Percentiles rank a stretch among this genome's conserved stretches.
Evolutionary conservation across 2,888 invertebrate species (phyloP).

Genomic region (Cheilosia variabilis): DNA sequence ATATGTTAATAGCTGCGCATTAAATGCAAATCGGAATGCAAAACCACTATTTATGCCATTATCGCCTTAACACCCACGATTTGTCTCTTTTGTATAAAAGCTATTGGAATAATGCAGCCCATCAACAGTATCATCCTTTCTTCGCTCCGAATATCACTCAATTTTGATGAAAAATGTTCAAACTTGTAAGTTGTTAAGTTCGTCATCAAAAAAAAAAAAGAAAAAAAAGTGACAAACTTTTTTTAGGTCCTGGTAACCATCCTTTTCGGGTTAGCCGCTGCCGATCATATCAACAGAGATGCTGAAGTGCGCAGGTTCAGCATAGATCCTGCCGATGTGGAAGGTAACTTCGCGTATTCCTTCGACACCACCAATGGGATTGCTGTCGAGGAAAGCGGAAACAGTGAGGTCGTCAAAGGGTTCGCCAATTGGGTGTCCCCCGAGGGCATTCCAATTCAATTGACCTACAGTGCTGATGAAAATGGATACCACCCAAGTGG

Average conservation of each 20-base stretch:
- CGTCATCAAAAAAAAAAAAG: not conserved
- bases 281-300: slow-evolving; percentile 81
- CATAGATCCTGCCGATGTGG: slow-evolving; percentile 82
- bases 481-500: slow-evolving; percentile 85
- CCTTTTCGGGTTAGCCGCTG: slow-evolving; percentile 79
- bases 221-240: not conserved
- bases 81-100: slow-evolving; percentile 58
- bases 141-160: slow-evolving; percentile 46
- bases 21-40: too few species aligned
- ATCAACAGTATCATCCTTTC: slow-evolving; percentile 59
- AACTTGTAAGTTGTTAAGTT: slow-evolving; percentile 59
- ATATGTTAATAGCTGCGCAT: too few species aligned
- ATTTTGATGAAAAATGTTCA: slow-evolving; percentile 55
- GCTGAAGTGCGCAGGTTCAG: slow-evolving; percentile 83
- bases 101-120: slow-evolving; percentile 25
- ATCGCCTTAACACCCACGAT: slow-evolving; percentile 1
- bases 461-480: slow-evolving; percentile 86
- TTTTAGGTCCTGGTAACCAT: slow-evolving; percentile 74
- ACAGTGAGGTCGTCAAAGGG: slow-evolving; percentile 85
- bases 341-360: slow-evolving; percentile 83
- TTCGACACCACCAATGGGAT: slow-evolving; percentile 87
- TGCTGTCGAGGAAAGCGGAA: slow-evolving; percentile 85
- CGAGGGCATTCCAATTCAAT: slow-evolving; percentile 84
- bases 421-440: slow-evolving; percentile 85
- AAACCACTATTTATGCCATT: too few species aligned